A percentile compares a stretch with the other conserved stretches of the same genome.
phyloP scores from a whole-genome alignment of 2,797 vertebrate genomes.

The Philypnodon macrostomus region DNA sequence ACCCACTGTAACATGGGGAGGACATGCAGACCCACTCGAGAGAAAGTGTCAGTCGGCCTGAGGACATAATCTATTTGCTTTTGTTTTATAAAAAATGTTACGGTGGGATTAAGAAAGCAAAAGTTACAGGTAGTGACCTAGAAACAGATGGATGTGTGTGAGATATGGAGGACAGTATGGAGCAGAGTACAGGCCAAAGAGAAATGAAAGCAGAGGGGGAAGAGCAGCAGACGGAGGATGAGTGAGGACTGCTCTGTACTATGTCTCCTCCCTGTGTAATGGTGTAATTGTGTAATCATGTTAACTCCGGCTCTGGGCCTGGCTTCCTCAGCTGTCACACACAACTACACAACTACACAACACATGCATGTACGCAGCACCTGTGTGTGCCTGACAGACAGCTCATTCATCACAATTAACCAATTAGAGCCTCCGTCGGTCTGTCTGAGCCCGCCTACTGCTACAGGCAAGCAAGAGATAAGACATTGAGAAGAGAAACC shows the following conservation, averaged over 20 bases:
- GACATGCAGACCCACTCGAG: no score
- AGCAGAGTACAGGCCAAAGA: slow-evolving; percentile 15
- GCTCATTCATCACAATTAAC: slow-evolving; percentile 87
- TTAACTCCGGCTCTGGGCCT: slow-evolving; percentile 78
- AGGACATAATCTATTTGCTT: no score
- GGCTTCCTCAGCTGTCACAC: slow-evolving; percentile 75
- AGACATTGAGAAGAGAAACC: slow-evolving; percentile 16
- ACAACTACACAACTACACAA: no score
- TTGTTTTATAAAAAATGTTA: background rate
- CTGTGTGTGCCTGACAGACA: slow-evolving; percentile 80
- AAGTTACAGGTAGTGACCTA: slow-evolving; percentile 12
- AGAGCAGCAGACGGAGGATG: slow-evolving; percentile 8
- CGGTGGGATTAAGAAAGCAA: background rate
- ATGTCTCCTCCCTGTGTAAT: slow-evolving; percentile 68
- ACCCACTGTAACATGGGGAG: no score
- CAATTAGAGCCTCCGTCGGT: slow-evolving; percentile 80
- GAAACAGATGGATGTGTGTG: slow-evolving; percentile 32
- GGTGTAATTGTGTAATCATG: no score
- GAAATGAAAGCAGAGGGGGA: slow-evolving; percentile 20
- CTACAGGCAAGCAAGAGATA: slow-evolving; percentile 47
- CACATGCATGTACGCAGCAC: slow-evolving; percentile 67
- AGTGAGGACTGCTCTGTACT: slow-evolving; percentile 54
- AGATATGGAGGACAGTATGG: slow-evolving; percentile 18
- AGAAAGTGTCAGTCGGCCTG: background rate
- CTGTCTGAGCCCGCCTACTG: slow-evolving; percentile 72